Evolutionary conservation across 2,888 invertebrate genomes (phyloP), one percentile per base, ranked within the genome.

Genomic region (Julus scanicus): DNA sequence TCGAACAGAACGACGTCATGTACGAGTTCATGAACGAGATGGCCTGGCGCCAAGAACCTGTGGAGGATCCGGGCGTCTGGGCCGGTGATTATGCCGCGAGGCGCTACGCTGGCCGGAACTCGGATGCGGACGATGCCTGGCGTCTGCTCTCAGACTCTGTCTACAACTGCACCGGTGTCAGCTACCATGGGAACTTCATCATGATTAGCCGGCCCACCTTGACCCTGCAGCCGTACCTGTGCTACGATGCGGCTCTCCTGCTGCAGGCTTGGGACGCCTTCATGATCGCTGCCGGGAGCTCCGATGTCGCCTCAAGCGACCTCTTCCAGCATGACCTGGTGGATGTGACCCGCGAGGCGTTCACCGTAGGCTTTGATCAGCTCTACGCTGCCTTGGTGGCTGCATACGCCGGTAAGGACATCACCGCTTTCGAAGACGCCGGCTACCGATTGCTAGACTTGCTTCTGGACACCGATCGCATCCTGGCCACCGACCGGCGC

Each of bases 1-100:
- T 99, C 88, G 95, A 97, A 92, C 98, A 98, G 92, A 99, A 99
- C 92, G 98, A 98, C 91, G 95, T 96, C 3, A 94, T 98, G 88
- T 99, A 98, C 92, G 97, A 98, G 89, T 94, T 98, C 88, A 96
- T 97, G 95, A 94, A 95, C 89, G 99, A 99, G 92, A 94, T 96
- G 91, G 95, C 95, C 0, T 97, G 96, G 95, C 88, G 91, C 5
- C 88, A 90, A n/a, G 63, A 90, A n/a, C 91, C 92, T 0, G 90
- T 92, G 2, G 91, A 93, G 89, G 91, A 93, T 89, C 88, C 93
- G 9, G 89, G 91, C 57, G 49, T 91, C 44, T 93, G 93, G 93
- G 93, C 94, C 86, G 91, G 91, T 44, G 91, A 94, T 44, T 98
- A 96, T 91, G 93, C 95, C 0, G 92, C 92, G 15, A 93, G 95